phyloP scores from a whole-genome alignment of 2,888 invertebrate species.

The Kuschelorhynchus macadamiae region DNA sequence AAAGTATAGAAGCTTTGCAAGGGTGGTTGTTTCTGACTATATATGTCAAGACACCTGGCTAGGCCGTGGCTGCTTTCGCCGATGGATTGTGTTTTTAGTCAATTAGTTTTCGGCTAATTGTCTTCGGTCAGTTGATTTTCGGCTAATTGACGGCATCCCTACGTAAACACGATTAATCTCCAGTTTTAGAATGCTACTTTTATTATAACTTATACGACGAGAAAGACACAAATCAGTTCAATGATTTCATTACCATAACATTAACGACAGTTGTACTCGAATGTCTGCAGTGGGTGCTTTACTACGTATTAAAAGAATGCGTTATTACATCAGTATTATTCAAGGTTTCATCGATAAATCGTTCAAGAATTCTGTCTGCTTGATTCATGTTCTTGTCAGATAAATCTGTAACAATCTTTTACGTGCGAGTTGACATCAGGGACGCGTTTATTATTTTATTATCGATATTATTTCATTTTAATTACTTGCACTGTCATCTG shows the following conservation, averaged over 20 bases:
- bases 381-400: constrained; percentile 33
- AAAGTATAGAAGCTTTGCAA: no score
- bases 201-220: neutral
- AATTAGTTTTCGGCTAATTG: no score
- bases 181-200: neutral
- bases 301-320: neutral
- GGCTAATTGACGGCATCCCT: no score
- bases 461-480: constrained; percentile 18
- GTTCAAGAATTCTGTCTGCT: constrained; percentile 29
- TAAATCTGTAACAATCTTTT: constrained; percentile 34
- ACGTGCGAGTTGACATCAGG: constrained; percentile 30
- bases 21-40: no score
- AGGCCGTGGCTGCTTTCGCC: no score
- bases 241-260: constrained; percentile 13
- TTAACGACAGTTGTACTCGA: constrained; percentile 2
- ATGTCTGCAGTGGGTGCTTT: constrained; percentile 5
- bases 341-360: constrained; percentile 26
- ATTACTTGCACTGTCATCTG: constrained; percentile 14
- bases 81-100: no score
- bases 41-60: no score
- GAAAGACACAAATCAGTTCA: constrained; percentile 10
- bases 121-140: no score
- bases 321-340: constrained; percentile 21
- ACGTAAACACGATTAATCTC: no score
- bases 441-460: constrained; percentile 29